These are phyloP conservation scores for Tragelaphus scriptus DNA, from an alignment of 2,113 vertebrate genomes.

Conservation along the genomic window DNA sequence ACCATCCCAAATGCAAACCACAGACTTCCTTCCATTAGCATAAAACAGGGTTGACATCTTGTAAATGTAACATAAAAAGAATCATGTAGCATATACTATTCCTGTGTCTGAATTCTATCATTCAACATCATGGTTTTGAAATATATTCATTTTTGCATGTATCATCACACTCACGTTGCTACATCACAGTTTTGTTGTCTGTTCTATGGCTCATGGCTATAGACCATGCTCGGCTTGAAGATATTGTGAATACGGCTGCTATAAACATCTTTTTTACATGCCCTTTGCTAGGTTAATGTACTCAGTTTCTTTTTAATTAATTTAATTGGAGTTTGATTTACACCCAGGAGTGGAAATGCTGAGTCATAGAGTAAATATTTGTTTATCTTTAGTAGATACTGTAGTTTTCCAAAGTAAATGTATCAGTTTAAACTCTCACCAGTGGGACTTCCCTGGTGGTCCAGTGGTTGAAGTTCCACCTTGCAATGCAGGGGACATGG, in stretches of 20 bases:
- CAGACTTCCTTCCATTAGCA: neutral
- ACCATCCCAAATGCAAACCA: neutral
- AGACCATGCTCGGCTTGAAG: neutral
- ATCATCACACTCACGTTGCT: neutral
- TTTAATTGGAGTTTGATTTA: neutral
- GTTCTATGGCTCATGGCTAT: neutral
- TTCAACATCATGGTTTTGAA: neutral
- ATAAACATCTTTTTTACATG: neutral
- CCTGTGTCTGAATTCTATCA: neutral
- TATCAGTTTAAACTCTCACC: neutral
- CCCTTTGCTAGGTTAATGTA: neutral
- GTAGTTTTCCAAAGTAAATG: neutral
- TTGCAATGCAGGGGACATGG: neutral
- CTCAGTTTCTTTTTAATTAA: neutral
- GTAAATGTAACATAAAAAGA: neutral
- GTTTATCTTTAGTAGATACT: neutral
- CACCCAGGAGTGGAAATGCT: neutral
- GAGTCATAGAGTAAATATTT: neutral
- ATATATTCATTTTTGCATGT: neutral
- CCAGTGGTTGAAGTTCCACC: neutral
- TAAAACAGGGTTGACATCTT: neutral
- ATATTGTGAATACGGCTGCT: neutral
- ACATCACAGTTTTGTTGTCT: neutral
- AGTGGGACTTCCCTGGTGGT: neutral
- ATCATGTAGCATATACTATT: neutral